A percentile compares a stretch with the other conserved stretches of the same genome.
phyloP scores from a whole-genome alignment of 2,888 invertebrate species.

The Tenthredo amoena region DNA sequence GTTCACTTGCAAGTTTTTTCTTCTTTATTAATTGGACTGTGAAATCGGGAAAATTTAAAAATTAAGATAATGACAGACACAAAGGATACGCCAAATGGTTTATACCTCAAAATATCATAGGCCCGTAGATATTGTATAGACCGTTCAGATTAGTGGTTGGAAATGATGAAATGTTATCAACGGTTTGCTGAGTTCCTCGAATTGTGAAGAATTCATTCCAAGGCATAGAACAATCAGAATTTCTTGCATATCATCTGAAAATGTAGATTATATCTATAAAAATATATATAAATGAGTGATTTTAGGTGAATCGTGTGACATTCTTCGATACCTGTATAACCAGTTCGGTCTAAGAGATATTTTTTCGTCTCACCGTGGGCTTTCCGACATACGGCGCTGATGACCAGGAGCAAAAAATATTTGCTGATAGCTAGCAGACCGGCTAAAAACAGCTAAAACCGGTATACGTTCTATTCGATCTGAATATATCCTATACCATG shows the following conservation, averaged over 20 bases:
- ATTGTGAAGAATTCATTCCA: not conserved
- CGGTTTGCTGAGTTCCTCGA: not conserved
- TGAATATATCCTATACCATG: not conserved
- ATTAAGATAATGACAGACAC: not conserved
- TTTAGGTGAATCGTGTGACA: not conserved
- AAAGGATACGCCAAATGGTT: not conserved
- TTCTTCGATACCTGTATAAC: not conserved
- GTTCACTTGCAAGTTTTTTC: not conserved
- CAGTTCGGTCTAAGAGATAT: not conserved
- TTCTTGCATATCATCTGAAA: not conserved
- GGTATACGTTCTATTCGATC: not conserved
- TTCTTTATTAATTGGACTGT: not conserved
- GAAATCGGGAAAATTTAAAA: not conserved
- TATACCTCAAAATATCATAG: not conserved
- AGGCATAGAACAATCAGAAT: not conserved
- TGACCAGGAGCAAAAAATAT: not conserved
- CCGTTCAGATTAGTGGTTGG: not conserved
- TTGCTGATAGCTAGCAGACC: not conserved
- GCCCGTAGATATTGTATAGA: not conserved
- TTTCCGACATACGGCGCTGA: not conserved
- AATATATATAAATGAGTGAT: not conserved
- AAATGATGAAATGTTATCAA: not conserved
- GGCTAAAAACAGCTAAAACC: not conserved
- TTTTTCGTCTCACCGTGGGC: not conserved
- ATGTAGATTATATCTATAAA: not conserved